Percentiles rank a stretch among this genome's conserved stretches.
These are phyloP conservation scores for Trichogramma evanescens DNA, from an alignment of 2,888 invertebrate species.

Conservation along the genomic window DNA sequence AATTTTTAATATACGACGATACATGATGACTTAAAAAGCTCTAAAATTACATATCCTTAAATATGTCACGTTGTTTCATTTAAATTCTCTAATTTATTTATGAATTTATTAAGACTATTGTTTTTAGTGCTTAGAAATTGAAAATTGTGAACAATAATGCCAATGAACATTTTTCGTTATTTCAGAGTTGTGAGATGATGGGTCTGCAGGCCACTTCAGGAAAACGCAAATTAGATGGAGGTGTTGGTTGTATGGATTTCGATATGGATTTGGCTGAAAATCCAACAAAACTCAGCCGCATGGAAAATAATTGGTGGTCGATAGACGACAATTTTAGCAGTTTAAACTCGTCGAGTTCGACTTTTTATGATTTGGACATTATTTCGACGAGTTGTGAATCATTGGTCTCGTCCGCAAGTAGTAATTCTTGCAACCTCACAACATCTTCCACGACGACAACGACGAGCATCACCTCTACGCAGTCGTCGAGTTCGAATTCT, in stretches of 20 bases:
- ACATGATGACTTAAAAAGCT: too few species aligned
- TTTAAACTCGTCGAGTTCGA: slow-evolving; percentile 27
- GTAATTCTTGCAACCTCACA: slow-evolving; percentile 35
- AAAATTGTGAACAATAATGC: neutral
- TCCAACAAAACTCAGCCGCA: slow-evolving; percentile 53
- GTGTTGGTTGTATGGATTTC: slow-evolving; percentile 48
- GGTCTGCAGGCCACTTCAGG: slow-evolving; percentile 68
- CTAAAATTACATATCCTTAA: too few species aligned
- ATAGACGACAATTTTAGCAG: slow-evolving; percentile 40
- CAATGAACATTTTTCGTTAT: slow-evolving; percentile 17
- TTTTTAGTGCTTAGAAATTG: too few species aligned
- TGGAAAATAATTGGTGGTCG: slow-evolving; percentile 46
- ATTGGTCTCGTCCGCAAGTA: neutral
- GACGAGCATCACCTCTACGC: slow-evolving; percentile 15
- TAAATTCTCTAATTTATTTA: neutral
- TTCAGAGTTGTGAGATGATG: slow-evolving; percentile 64
- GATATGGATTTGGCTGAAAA: slow-evolving; percentile 54
- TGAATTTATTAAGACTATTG: too few species aligned
- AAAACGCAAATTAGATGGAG: slow-evolving; percentile 60
- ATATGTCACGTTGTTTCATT: neutral
- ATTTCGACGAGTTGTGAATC: too few species aligned
- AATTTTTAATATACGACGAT: too few species aligned
- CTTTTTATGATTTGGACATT: too few species aligned
- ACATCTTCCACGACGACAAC: slow-evolving; percentile 12
- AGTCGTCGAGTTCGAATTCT: slow-evolving; percentile 15